A percentile compares a stretch with the other conserved stretches of the same genome.
Evolutionary conservation across 2,888 invertebrate genomes (phyloP).

Genomic region (Oegoconia quadripuncta): DNA sequence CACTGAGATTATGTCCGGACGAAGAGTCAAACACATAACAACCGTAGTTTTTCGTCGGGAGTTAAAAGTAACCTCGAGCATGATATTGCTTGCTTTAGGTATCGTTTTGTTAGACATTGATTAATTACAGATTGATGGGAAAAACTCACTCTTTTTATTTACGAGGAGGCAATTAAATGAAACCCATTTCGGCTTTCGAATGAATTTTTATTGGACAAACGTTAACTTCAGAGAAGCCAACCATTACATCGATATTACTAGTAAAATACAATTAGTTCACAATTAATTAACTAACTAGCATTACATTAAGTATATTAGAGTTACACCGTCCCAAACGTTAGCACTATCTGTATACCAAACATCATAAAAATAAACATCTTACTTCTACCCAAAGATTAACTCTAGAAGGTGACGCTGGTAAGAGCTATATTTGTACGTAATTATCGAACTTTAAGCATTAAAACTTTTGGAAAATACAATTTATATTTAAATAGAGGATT

Average conservation of each 20-base stretch:
- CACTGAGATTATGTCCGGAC: too few relatives aligned
- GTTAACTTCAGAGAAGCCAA: conserved; percentile 52
- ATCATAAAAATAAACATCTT: conserved; percentile 49
- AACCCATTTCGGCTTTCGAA: conserved; percentile 63
- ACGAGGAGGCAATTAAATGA: conserved; percentile 26
- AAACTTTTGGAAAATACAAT: background rate
- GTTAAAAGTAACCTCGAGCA: too few relatives aligned
- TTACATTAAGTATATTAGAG: conserved; percentile 16
- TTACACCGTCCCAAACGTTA: conserved; percentile 21
- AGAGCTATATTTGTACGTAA: conserved; percentile 60
- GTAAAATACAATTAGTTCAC: conserved; percentile 46
- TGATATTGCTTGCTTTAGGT: too few relatives aligned
- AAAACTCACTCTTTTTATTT: background rate
- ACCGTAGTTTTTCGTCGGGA: too few relatives aligned
- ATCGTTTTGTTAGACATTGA: too few relatives aligned
- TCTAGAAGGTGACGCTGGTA: conserved; percentile 64
- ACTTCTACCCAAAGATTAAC: conserved; percentile 34
- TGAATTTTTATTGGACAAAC: conserved; percentile 75
- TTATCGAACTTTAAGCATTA: conserved; percentile 18
- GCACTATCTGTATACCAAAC: conserved; percentile 16
- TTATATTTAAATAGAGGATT: conserved; percentile 2
- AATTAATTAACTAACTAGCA: conserved; percentile 50
- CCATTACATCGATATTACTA: conserved; percentile 66
- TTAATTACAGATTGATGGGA: too few relatives aligned
- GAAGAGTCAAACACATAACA: too few relatives aligned